Conservation (phyloP, 2,113 vertebrate genomes). For the Mohoua ochrocephala region DNA sequence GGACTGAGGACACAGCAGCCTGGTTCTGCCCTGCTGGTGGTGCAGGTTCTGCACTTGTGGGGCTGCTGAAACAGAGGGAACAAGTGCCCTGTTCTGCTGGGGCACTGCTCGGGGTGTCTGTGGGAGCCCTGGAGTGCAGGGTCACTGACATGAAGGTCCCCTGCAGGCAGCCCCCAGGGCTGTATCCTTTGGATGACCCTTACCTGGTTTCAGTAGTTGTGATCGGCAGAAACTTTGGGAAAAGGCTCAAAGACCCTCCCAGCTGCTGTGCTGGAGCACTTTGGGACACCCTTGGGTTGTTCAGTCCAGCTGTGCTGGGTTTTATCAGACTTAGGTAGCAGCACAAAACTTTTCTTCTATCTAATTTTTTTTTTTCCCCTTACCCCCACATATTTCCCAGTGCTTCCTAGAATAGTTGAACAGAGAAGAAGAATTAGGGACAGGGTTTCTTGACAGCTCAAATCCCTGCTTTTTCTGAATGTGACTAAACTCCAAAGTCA, state of each 20-base stretch:
- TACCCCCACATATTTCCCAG: background rate
- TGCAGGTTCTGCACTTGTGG: accelerated
- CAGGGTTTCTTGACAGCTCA: background rate
- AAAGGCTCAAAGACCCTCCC: background rate
- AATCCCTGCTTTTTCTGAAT: background rate
- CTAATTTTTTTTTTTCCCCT: background rate
- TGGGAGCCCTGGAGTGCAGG: background rate
- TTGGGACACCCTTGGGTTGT: background rate
- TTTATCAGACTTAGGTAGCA: background rate
- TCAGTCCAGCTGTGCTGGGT: background rate
- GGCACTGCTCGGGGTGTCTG: background rate
- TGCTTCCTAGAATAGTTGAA: background rate
- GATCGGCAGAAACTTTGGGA: background rate
- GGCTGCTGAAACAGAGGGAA: background rate
- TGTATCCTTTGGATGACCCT: background rate
- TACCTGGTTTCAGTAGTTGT: background rate
- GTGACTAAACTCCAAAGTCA: background rate
- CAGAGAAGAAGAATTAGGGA: background rate
- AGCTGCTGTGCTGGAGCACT: background rate
- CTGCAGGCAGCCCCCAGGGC: background rate
- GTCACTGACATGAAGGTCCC: background rate
- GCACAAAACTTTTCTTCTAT: background rate
- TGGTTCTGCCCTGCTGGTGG: background rate
- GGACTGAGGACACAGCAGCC: background rate
- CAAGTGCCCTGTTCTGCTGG: no score